Conservation (phyloP, 2,113 vertebrate genomes). For the Rhinopomastus cyanomelas region DNA sequence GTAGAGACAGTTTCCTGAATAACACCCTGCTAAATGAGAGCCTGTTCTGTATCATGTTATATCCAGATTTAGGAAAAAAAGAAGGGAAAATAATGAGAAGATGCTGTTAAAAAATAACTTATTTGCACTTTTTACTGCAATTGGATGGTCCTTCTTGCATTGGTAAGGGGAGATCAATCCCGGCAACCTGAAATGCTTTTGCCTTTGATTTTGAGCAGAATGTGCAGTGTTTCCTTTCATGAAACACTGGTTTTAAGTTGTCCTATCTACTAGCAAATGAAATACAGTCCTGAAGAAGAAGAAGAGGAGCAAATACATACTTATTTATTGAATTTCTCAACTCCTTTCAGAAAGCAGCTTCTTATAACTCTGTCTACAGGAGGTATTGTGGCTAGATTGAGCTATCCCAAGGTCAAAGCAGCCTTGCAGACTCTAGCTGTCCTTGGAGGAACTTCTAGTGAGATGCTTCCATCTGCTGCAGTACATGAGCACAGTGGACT, state of each 20-base stretch:
- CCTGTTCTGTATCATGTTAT: neutral
- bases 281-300: neutral
- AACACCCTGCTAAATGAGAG: neutral
- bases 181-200: neutral
- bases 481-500: neutral
- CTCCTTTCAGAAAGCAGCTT: neutral
- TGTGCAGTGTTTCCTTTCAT: neutral
- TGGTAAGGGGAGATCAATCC: neutral
- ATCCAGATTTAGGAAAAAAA: neutral
- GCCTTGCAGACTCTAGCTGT: neutral
- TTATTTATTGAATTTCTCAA: neutral
- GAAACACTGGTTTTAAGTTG: neutral
- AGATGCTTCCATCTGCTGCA: neutral
- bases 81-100: neutral
- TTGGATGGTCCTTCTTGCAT: neutral
- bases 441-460: neutral
- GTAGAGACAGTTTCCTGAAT: neutral
- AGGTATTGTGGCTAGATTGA: neutral
- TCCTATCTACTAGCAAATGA: neutral
- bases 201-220: neutral
- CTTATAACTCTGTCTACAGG: neutral
- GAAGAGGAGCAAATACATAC: neutral
- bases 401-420: neutral
- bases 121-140: neutral
- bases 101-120: neutral